Conservation (phyloP, 2,113 vertebrate genomes). For the Corynorhinus townsendii region DNA sequence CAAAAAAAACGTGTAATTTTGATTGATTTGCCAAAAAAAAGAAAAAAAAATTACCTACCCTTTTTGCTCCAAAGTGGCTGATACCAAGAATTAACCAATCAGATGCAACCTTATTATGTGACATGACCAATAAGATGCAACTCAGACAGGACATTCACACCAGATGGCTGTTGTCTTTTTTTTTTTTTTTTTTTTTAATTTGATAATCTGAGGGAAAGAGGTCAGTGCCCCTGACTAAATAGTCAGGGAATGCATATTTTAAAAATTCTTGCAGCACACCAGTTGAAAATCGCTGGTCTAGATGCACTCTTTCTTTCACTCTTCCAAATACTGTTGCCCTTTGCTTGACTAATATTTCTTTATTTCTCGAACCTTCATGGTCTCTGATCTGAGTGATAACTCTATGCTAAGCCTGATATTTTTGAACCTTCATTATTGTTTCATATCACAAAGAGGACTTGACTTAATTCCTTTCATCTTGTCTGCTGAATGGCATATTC, state of each 20-base stretch:
- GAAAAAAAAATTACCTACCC: not conserved
- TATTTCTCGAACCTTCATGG: not conserved
- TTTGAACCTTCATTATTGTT: not conserved
- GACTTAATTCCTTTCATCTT: not conserved
- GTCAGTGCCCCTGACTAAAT: not conserved
- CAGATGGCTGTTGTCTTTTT: not conserved
- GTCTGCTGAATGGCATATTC: not conserved
- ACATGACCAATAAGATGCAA: not conserved
- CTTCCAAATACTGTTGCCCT: not conserved
- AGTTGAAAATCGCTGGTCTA: not conserved
- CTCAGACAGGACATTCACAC: not conserved
- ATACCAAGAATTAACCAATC: not conserved
- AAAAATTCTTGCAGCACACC: not conserved
- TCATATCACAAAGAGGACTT: not conserved
- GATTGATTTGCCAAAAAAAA: not conserved
- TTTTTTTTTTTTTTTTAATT: not conserved
- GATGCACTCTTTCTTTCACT: accelerated
- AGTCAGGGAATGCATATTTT: not conserved
- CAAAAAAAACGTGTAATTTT: not conserved
- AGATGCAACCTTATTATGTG: not conserved
- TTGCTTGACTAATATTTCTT: not conserved
- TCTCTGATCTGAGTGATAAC: not conserved
- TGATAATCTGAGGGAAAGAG: not conserved
- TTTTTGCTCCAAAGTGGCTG: not conserved
- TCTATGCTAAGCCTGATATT: not conserved